These are phyloP conservation scores for Schizopygopsis pylzovi DNA, from an alignment of 2,797 vertebrate genomes.

Conservation along the genomic window DNA sequence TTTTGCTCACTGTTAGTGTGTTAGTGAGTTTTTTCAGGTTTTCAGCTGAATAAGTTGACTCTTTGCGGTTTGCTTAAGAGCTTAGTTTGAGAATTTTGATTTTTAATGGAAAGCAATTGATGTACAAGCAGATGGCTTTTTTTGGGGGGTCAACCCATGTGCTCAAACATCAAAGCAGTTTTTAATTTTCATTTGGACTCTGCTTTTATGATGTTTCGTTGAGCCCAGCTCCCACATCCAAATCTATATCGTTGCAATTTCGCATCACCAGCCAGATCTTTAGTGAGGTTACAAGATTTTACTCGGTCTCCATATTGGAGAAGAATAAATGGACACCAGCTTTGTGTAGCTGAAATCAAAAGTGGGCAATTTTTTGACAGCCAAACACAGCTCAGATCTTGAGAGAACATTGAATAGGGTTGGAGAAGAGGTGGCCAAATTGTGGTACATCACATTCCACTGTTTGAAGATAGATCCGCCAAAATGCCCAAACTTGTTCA, in stretches of 20 bases:
- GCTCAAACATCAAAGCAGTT: constrained; percentile 17
- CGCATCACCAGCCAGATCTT: constrained; percentile 67
- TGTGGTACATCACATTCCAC: constrained; percentile 54
- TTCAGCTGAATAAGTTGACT: background rate
- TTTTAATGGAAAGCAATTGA: constrained; percentile 22
- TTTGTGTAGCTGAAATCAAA: constrained; percentile 69
- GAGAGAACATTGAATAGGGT: constrained; percentile 59
- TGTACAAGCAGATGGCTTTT: constrained; percentile 4
- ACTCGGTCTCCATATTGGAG: constrained; percentile 83
- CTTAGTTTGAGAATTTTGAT: constrained; percentile 22
- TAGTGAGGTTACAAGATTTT: constrained; percentile 65
- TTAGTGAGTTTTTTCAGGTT: constrained; percentile 41
- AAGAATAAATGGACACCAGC: constrained; percentile 61
- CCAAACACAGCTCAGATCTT: constrained; percentile 66
- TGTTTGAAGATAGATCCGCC: constrained; percentile 62
- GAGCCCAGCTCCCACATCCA: background rate
- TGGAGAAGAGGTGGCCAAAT: constrained; percentile 61
- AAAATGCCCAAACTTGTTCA: constrained; percentile 63
- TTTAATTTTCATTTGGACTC: constrained; percentile 15
- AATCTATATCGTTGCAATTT: constrained; percentile 61
- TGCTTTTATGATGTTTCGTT: constrained; percentile 13
- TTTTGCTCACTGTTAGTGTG: constrained; percentile 73
- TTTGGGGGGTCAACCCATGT: background rate
- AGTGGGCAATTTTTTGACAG: constrained; percentile 47
- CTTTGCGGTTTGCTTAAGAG: constrained; percentile 10